phyloP scores from a whole-genome alignment of 2,888 invertebrate genomes.

The Zygothrica quintamaculata region DNA sequence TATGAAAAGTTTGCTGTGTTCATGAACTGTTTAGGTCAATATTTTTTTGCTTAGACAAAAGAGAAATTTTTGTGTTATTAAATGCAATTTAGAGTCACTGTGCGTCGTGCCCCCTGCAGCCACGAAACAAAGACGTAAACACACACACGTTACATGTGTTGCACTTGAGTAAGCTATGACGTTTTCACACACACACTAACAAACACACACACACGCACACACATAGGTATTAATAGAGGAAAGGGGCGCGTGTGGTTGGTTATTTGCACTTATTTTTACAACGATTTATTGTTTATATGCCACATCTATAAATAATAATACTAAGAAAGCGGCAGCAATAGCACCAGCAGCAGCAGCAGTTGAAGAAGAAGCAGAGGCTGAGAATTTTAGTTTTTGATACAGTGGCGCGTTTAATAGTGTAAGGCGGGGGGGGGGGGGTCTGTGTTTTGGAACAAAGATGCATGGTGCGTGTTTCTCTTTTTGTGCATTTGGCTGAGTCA shows the following conservation, averaged over 20 bases:
- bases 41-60: too few relatives aligned
- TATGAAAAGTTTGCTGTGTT: too few relatives aligned
- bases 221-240: slow-evolving; percentile 1
- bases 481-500: slow-evolving; percentile 70
- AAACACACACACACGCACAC: slow-evolving; percentile 6
- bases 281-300: slow-evolving; percentile 61
- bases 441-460: slow-evolving; percentile 35
- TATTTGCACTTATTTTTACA: slow-evolving; percentile 50
- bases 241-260: slow-evolving; percentile 2
- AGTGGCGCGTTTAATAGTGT: too few relatives aligned
- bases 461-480: slow-evolving; percentile 50
- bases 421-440: too few relatives aligned
- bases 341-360: slow-evolving; percentile 13
- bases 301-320: slow-evolving; percentile 67
- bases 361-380: slow-evolving; percentile 25
- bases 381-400: slow-evolving; percentile 29
- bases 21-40: too few relatives aligned
- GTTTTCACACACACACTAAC: slow-evolving; percentile 23
- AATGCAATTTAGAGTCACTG: background rate
- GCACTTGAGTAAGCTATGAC: slow-evolving; percentile 53
- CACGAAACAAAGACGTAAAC: background rate
- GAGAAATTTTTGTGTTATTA: too few relatives aligned
- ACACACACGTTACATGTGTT: slow-evolving; percentile 15
- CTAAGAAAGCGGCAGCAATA: slow-evolving; percentile 31
- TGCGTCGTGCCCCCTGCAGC: slow-evolving; percentile 31